These are phyloP conservation scores for Acleris holmiana DNA, from an alignment of 2,888 invertebrate genomes.

Conservation along the genomic window DNA sequence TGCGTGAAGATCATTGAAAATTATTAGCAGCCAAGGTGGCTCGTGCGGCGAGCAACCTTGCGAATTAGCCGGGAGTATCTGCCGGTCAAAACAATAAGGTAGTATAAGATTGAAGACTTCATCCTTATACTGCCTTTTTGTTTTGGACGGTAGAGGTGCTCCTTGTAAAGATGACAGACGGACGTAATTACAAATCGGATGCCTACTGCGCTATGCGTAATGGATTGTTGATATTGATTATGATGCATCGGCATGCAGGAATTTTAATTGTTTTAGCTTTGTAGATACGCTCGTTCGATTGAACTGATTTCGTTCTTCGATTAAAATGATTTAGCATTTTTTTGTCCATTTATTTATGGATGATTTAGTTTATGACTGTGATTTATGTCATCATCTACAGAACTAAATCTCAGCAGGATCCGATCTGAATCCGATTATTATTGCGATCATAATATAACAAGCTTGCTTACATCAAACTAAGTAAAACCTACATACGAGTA, in stretches of 20 bases:
- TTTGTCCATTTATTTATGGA: neutral
- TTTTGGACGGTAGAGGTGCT: neutral
- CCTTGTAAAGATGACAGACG: slow-evolving; percentile 51
- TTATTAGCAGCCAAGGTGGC: slow-evolving; percentile 73
- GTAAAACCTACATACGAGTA: too few relatives aligned
- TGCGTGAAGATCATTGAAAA: slow-evolving; percentile 70
- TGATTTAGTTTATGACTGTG: too few relatives aligned
- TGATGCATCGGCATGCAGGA: slow-evolving; percentile 24
- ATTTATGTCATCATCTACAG: too few relatives aligned
- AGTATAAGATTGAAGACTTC: neutral
- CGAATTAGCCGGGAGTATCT: slow-evolving; percentile 57
- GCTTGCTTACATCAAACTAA: too few relatives aligned
- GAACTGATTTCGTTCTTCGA: neutral
- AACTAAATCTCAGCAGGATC: too few relatives aligned
- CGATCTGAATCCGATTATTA: too few relatives aligned
- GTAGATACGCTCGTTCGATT: slow-evolving; percentile 7
- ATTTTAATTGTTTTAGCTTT: slow-evolving; percentile 33
- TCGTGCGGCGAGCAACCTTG: slow-evolving; percentile 75
- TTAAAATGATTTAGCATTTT: neutral
- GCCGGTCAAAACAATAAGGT: neutral
- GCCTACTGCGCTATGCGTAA: slow-evolving; percentile 19
- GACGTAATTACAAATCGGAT: slow-evolving; percentile 23
- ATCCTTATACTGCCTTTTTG: neutral
- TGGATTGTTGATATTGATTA: slow-evolving; percentile 22
- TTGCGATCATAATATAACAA: too few relatives aligned